These are phyloP conservation scores for Adoxophyes honmai DNA, from an alignment of 1,140 invertebrate species.

Conservation along the genomic window DNA sequence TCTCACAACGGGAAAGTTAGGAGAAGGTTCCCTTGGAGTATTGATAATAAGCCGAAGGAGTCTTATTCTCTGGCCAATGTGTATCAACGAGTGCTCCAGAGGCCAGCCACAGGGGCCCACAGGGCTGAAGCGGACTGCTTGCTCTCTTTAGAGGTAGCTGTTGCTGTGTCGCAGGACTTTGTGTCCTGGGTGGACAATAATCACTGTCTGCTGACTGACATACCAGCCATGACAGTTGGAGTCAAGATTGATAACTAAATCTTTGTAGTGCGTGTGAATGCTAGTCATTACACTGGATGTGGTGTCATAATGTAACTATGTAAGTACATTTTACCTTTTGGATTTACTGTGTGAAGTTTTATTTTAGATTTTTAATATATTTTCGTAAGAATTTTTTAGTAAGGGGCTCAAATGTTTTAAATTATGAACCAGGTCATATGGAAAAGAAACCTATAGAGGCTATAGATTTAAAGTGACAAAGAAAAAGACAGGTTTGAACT, in stretches of 20 bases:
- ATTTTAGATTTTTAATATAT: too few relatives aligned
- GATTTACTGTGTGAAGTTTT: too few relatives aligned
- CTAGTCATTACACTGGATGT: too few relatives aligned
- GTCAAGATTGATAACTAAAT: neutral
- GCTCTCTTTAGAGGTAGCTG: slow-evolving; percentile 76
- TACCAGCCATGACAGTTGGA: slow-evolving; percentile 15
- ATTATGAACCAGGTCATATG: too few relatives aligned
- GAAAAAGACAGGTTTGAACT: too few relatives aligned
- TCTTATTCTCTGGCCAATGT: slow-evolving; percentile 77
- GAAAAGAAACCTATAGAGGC: too few relatives aligned
- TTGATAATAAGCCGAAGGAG: slow-evolving; percentile 31
- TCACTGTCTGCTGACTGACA: slow-evolving; percentile 42
- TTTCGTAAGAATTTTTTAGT: too few relatives aligned
- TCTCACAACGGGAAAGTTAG: slow-evolving; percentile 3
- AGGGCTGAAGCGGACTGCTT: slow-evolving; percentile 80
- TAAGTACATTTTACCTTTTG: too few relatives aligned
- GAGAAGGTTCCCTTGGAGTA: slow-evolving; percentile 36
- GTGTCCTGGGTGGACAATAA: slow-evolving; percentile 73
- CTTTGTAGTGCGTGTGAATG: too few relatives aligned
- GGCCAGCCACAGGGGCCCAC: slow-evolving; percentile 64
- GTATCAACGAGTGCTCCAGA: slow-evolving; percentile 65
- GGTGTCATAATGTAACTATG: too few relatives aligned
- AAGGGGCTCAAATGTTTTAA: too few relatives aligned
- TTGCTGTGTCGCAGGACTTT: slow-evolving; percentile 69
- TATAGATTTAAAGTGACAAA: too few relatives aligned